These are phyloP conservation scores for Dicrurus megarhynchus DNA, from an alignment of 2,113 vertebrate genomes.

Conservation along the genomic window DNA sequence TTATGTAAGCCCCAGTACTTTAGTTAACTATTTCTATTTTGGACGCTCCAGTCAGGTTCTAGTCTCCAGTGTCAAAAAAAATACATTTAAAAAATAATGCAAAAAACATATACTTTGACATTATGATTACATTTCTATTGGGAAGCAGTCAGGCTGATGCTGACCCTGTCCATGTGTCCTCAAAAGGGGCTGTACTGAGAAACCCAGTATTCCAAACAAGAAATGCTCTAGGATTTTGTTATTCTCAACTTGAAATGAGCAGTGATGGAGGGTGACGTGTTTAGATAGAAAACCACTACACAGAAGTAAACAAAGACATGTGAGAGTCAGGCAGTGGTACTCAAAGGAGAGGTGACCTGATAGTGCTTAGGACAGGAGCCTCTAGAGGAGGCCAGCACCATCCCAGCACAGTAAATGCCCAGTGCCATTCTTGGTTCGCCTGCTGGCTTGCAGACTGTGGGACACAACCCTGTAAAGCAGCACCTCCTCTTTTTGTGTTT, in stretches of 20 bases:
- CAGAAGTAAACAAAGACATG: neutral
- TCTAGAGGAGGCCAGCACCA: neutral
- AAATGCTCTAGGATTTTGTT: neutral
- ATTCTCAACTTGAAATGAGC: neutral
- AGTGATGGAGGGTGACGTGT: neutral
- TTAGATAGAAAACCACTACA: neutral
- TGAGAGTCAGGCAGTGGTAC: neutral
- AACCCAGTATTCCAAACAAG: neutral
- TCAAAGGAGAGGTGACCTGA: neutral
- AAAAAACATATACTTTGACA: neutral
- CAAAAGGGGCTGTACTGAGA: neutral
- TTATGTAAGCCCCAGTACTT: neutral
- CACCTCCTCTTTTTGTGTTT: neutral
- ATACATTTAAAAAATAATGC: fast-evolving
- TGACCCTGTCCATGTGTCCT: neutral
- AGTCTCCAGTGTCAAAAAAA: neutral
- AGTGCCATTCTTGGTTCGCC: fast-evolving
- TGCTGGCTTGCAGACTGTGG: neutral
- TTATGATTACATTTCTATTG: neutral
- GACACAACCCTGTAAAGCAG: neutral
- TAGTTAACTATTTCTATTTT: neutral
- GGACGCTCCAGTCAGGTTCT: neutral
- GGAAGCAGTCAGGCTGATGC: neutral
- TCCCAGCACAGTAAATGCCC: fast-evolving
- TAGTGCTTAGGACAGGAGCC: neutral